A percentile compares a stretch with the other conserved stretches of the same genome.
phyloP scores from a whole-genome alignment of 2,888 invertebrate genomes.

The Vannuccia rotundouncinata region DNA sequence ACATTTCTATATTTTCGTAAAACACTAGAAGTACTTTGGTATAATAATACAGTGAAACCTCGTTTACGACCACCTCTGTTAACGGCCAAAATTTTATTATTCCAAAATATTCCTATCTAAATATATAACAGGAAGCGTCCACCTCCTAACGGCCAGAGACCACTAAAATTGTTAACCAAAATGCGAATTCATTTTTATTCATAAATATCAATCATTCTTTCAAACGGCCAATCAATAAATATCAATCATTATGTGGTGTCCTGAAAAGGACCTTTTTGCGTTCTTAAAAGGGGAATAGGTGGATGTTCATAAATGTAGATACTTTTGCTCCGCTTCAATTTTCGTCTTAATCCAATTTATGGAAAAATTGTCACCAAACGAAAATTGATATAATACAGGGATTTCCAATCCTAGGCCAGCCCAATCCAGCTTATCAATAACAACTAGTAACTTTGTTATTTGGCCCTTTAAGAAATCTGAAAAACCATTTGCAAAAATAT shows the following conservation, averaged over 20 bases:
- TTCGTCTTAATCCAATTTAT: slow-evolving; percentile 9
- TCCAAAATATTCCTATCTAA: not conserved
- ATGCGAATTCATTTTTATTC: not conserved
- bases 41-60: not conserved
- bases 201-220: not conserved
- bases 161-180: not conserved
- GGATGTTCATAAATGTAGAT: slow-evolving; percentile 6
- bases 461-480: not conserved
- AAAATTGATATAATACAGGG: not conserved
- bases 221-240: not conserved
- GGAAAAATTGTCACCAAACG: not conserved
- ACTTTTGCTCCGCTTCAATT: slow-evolving; percentile 3
- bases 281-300: not conserved
- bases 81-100: not conserved
- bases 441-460: not conserved
- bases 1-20: no score
- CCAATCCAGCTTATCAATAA: not conserved
- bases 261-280: not conserved
- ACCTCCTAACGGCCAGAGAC: not conserved
- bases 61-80: not conserved
- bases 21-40: no score
- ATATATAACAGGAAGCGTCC: not conserved
- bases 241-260: not conserved
- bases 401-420: slow-evolving; percentile 7
- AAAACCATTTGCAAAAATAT: not conserved